These are phyloP conservation scores for Aurelia aurita complex sp. Pacific DNA, from an alignment of 30 jellyfish, hydroid and myxozoan genomes.

Conservation along the genomic window DNA sequence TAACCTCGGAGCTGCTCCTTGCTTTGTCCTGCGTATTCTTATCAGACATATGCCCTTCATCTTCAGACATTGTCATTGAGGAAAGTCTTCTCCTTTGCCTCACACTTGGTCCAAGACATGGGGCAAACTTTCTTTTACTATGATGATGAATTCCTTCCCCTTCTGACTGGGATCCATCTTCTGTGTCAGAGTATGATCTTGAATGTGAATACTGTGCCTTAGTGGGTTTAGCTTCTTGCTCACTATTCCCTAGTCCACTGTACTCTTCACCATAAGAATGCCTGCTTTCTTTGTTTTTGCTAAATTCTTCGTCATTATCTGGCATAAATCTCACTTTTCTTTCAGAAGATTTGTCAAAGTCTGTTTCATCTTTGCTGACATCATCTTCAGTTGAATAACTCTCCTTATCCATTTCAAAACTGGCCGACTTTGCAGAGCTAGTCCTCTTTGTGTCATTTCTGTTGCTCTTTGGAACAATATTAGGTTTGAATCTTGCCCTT, in stretches of 20 bases:
- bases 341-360: not conserved
- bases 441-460: not conserved
- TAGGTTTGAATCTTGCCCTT: slow-evolving; percentile 18
- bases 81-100: slow-evolving; percentile 67
- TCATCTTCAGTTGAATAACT: not conserved
- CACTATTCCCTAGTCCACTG: not conserved
- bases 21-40: not conserved
- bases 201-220: not conserved
- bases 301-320: not conserved
- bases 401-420: too few species aligned
- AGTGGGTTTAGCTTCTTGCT: not conserved
- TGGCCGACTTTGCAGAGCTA: not conserved
- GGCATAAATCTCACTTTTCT: not conserved
- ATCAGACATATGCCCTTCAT: slow-evolving; percentile 57
- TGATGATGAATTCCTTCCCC: slow-evolving; percentile 64
- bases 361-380: not conserved
- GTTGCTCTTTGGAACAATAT: not conserved
- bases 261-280: not conserved
- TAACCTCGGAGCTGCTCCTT: too few species aligned
- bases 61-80: slow-evolving; percentile 46
- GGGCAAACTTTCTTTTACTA: slow-evolving; percentile 48
- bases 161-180: slow-evolving; percentile 69
- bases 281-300: not conserved
- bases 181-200: slow-evolving; percentile 34
- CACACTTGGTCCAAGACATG: slow-evolving; percentile 67